Evolutionary conservation across 92 coral and sea anemone genomes (phyloP).

Genomic region (Actinostola sp.): DNA sequence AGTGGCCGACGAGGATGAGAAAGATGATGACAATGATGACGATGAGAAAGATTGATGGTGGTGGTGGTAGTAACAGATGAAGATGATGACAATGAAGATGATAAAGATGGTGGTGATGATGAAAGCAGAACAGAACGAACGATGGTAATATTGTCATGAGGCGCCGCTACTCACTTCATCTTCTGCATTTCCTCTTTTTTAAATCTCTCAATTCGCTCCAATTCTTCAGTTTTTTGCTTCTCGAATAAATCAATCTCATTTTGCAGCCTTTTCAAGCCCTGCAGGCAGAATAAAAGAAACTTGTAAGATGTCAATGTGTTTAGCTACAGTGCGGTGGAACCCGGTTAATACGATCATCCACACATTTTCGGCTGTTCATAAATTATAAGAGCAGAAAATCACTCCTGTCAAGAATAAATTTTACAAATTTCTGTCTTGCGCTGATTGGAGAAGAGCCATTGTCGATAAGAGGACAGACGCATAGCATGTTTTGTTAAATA

Average conservation of each 20-base stretch:
- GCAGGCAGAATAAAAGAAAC: neutral
- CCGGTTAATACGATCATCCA: neutral
- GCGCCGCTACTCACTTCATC: slow-evolving; percentile 73
- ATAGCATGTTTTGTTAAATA: too few relatives aligned
- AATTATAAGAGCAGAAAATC: neutral
- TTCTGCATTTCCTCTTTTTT: slow-evolving; percentile 86
- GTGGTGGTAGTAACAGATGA: too few relatives aligned
- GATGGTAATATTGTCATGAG: neutral
- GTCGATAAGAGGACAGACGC: too few relatives aligned
- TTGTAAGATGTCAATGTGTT: neutral
- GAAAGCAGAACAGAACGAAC: neutral
- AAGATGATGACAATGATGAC: too few relatives aligned
- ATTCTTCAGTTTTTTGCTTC: slow-evolving; percentile 91
- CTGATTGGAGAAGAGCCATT: too few relatives aligned
- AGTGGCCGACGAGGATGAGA: too few relatives aligned
- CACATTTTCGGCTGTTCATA: neutral
- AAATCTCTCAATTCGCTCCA: slow-evolving; percentile 87
- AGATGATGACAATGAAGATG: too few relatives aligned
- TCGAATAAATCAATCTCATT: slow-evolving; percentile 82
- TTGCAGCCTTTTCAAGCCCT: slow-evolving; percentile 87
- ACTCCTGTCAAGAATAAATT: too few relatives aligned
- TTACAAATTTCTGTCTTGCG: too few relatives aligned
- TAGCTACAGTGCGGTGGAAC: too few relatives aligned
- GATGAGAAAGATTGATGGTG: too few relatives aligned
- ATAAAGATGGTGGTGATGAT: too few relatives aligned